Evolutionary conservation across 2,888 invertebrate species (phyloP), one percentile per base, ranked within the genome.

Genomic region (Willowsia nigromaculata): DNA sequence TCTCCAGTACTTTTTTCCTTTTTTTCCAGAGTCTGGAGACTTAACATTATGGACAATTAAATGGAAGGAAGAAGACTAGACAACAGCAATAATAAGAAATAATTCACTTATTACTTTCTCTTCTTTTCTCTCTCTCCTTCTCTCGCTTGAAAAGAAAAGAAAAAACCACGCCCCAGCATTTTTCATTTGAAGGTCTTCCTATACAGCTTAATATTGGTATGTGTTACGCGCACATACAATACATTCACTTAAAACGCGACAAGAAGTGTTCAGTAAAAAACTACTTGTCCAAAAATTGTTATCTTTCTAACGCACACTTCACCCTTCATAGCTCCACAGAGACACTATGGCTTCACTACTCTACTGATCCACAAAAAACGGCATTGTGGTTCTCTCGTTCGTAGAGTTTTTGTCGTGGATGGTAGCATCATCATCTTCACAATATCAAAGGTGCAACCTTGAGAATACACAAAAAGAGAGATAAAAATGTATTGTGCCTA

Each of bases 21-120:
- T 27, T n/a, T 30, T 47, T 9, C 6, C 6, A 25, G 37, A 33
- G 37, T 56, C 7, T 50, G 6, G 56, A 30, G 56, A 37, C 13
- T 53, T 37, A 22, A 22, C 47, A 56, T 56, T 50, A 56, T 56
- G 56, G 56, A 56, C 80, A 80, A 80, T 80, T 80, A 80, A 80
- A 56, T 56, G 25, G 56, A 25, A 56, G 22, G 37, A 37, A 56
- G 37, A 50, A 76, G 62, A 62, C 50, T 47, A 62, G 83, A 65
- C 83, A n/a, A 47, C 47, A 68, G 65, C 22, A 83, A 68, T 83
- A 65, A 83, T 83, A 74, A 56, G 74, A 56, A 84, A 84, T 84
- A 74, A 84, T 84, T 84, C 74, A 71, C 33, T 74, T 84, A 84
- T 84, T 71, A 84, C 56, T 65, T 68, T 62, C 47, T 25, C 11